phyloP scores from a whole-genome alignment of 2,797 vertebrate genomes.

The Neoniphon sammara region DNA sequence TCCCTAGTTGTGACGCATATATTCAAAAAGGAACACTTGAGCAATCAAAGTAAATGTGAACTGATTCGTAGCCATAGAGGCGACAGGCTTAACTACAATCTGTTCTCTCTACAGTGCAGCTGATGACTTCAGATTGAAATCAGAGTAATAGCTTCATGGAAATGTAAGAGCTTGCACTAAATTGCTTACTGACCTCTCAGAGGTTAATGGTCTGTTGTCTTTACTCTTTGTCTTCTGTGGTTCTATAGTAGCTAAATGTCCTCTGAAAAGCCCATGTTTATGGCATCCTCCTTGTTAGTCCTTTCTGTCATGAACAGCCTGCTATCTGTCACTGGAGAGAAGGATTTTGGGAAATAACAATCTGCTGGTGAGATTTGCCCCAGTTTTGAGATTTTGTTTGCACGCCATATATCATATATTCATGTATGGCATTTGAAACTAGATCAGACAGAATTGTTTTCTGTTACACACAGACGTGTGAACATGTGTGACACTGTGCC shows the following conservation, averaged over 20 bases:
- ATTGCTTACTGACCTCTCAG: background rate
- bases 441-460: background rate
- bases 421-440: constrained; percentile 13
- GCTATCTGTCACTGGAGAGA: constrained; percentile 2
- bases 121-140: background rate
- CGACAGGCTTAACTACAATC: constrained; percentile 7
- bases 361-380: constrained; percentile 1
- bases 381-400: constrained; percentile 27
- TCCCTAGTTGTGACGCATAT: background rate
- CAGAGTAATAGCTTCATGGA: background rate
- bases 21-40: background rate
- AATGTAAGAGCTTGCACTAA: background rate
- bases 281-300: background rate
- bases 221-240: background rate
- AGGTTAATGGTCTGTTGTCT: background rate
- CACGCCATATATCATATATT: background rate
- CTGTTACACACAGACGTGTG: background rate
- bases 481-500: constrained; percentile 1
- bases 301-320: background rate
- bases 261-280: background rate
- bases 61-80: background rate
- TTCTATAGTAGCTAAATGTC: background rate
- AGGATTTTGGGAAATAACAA: background rate
- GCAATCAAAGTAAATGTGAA: background rate
- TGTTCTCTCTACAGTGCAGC: constrained; percentile 16